Conservation (phyloP, 2,888 invertebrate genomes). For the Dasypogon diadema region DNA sequence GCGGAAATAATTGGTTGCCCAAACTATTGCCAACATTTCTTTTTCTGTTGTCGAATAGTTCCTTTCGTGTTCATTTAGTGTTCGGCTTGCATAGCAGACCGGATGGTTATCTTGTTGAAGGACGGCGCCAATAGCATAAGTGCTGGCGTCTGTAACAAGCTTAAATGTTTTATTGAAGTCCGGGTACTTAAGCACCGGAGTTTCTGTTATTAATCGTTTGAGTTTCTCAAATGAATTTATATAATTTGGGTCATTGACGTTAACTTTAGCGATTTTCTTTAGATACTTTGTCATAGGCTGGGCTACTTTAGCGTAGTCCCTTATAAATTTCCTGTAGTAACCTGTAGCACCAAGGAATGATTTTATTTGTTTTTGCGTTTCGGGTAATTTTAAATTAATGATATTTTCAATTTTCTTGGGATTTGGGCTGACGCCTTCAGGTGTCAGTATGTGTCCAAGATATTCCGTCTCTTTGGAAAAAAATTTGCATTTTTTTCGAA, state of each 20-base stretch:
- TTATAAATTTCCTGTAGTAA: conserved; percentile 59
- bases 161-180: conserved; percentile 51
- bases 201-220: neutral
- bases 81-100: conserved; percentile 19
- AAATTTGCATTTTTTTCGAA: no score
- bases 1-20: conserved; percentile 39
- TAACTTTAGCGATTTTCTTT: conserved; percentile 49
- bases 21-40: conserved; percentile 43
- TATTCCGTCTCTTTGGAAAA: no score
- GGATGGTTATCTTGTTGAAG: conserved; percentile 14
- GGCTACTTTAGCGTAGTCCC: conserved; percentile 56
- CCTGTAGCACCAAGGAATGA: no score
- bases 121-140: conserved; percentile 22
- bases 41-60: conserved; percentile 43
- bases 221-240: conserved; percentile 50
- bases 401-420: no score
- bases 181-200: conserved; percentile 50
- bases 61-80: conserved; percentile 37
- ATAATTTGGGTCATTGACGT: conserved; percentile 45
- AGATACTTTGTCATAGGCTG: conserved; percentile 51
- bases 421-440: no score
- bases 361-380: no score
- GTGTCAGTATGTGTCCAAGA: no score
- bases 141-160: no score
- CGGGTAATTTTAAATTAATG: no score